Conservation (phyloP, 2,113 vertebrate genomes). For the Mus spicilegus region DNA sequence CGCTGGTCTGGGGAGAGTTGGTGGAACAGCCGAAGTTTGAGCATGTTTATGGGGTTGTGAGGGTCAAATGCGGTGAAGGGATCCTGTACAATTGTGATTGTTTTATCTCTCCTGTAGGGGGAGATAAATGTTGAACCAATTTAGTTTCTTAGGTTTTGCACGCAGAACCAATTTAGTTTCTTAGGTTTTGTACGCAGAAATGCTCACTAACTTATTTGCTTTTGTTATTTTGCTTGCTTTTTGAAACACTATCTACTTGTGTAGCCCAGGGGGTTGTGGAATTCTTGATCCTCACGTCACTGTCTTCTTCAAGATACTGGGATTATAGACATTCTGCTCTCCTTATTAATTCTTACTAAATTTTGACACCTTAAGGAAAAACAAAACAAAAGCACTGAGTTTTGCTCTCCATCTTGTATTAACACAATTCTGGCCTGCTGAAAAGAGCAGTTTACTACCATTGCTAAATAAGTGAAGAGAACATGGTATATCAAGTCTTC, state of each 20-base stretch:
- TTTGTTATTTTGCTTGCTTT: background rate
- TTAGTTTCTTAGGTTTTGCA: slow-evolving; percentile 47
- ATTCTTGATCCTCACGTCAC: background rate
- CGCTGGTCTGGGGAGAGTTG: slow-evolving; percentile 1
- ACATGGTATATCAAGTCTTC: background rate
- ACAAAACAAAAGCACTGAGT: background rate
- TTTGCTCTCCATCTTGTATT: slow-evolving; percentile 29
- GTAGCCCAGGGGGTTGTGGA: background rate
- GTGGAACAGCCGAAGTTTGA: background rate
- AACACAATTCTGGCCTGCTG: background rate
- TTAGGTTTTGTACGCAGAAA: slow-evolving; percentile 35
- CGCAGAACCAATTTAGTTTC: background rate
- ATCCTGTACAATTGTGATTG: background rate
- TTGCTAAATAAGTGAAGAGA: slow-evolving; percentile 20
- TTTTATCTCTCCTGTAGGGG: background rate
- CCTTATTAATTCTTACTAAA: slow-evolving; percentile 17
- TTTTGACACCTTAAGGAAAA: background rate
- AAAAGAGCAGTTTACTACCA: background rate
- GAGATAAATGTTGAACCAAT: slow-evolving; percentile 16
- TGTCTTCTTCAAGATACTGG: background rate
- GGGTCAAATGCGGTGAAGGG: background rate
- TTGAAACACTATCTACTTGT: background rate
- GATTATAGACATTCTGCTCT: background rate
- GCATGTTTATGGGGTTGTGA: background rate
- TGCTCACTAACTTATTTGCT: background rate